Evolutionary conservation across 2,888 invertebrate genomes (phyloP), one percentile per base, ranked within the genome.

Genomic region (Lepidonotus clava): DNA sequence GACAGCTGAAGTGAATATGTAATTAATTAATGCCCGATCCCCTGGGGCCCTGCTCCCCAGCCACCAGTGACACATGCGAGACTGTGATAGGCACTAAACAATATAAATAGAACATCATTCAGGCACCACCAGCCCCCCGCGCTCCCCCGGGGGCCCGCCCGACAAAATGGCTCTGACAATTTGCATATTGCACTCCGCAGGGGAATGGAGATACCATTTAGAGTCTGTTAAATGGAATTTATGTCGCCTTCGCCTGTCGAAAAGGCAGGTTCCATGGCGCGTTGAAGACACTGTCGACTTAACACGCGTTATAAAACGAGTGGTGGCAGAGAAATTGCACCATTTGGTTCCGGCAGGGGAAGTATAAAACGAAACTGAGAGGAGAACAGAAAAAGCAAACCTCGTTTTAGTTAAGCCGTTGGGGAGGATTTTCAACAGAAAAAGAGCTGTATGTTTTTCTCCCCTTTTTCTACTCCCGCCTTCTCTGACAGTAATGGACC

Each of bases 1-100:
- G 80, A 80, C 80, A 80, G 80, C 80, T 80, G 80, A 80, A 80
- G 80, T 80, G 80, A 80, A 80, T 80, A 80, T 80, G 80, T 80
- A 80, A 80, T 80, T 80, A 80, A 80, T 80, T 80, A 80, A 80
- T 80, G 51, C 80, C 71, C 24, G 80, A 0, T 18, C 80, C 80
- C 51, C 80, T n/a, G n/a, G 46, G 80, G 80, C 32, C 32, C 71
- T 11, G 11, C 36, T 34, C 71, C 28, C 46, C 51, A 41, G 80
- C 34, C 80, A 34, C 46, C 28, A 46, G 28, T 41, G 80, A 80
- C 80, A 80, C 80, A 24, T 46, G 80, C 34, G 46, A 46, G 80
- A 80, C 28, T 24, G 46, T 24, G 80, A 80, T 80, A 80, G 80
- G 80, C 80, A 80, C 80, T 80, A 80, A 80, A 80, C 80, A 80